Percentiles rank a stretch among this genome's conserved stretches.
These are phyloP conservation scores for Sardinella longiceps DNA, from an alignment of 2,797 vertebrate genomes.

Conservation along the genomic window DNA sequence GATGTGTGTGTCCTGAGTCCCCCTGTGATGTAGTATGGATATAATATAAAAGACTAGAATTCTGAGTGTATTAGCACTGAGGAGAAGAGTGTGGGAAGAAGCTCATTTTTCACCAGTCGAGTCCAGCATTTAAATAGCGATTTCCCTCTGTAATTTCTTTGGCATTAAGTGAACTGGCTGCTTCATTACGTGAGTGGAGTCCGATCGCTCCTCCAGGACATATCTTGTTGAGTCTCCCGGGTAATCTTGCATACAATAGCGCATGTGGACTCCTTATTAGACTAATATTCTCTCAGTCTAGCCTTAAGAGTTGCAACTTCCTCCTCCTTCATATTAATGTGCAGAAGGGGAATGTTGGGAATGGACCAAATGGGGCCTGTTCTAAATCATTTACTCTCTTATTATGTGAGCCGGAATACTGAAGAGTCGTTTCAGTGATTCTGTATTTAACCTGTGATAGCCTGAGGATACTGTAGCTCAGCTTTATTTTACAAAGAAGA, in stretches of 20 bases:
- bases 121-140: constrained; percentile 57
- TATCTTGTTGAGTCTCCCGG: constrained; percentile 48
- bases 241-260: constrained; percentile 50
- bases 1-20: neutral
- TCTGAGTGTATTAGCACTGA: neutral
- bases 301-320: neutral
- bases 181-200: constrained; percentile 56
- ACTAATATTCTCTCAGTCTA: neutral
- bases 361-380: constrained; percentile 9
- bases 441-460: constrained; percentile 14
- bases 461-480: neutral
- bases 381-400: constrained; percentile 12
- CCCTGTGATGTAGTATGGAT: neutral
- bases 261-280: neutral
- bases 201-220: constrained; percentile 51
- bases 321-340: neutral
- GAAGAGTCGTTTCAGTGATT: neutral
- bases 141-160: constrained; percentile 54
- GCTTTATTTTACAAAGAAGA: neutral
- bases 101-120: constrained; percentile 52
- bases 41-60: neutral
- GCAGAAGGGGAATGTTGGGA: constrained; percentile 10
- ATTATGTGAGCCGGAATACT: constrained; percentile 1
- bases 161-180: constrained; percentile 53
- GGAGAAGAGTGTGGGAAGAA: constrained; percentile 42